A percentile compares a stretch with the other conserved stretches of the same genome.
These are phyloP conservation scores for Craseonycteris thonglongyai DNA, from an alignment of 2,113 vertebrate genomes.

Conservation along the genomic window DNA sequence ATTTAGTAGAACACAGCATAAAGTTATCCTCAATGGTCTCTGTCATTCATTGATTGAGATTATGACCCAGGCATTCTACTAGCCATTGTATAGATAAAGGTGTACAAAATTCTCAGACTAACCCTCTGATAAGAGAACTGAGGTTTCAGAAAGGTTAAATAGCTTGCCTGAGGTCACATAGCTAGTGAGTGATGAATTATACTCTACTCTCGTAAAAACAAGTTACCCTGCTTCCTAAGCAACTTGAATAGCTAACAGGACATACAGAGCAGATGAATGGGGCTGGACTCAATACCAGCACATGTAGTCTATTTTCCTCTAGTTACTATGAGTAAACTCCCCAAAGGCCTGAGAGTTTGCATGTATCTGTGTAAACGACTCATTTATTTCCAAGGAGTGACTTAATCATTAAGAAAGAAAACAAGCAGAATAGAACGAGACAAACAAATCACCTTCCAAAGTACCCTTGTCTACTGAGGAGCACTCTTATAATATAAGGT, in stretches of 20 bases:
- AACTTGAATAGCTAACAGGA: constrained; percentile 36
- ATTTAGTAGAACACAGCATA: neutral
- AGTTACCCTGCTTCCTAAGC: constrained; percentile 31
- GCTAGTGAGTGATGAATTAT: constrained; percentile 40
- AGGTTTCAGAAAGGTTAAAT: constrained; percentile 48
- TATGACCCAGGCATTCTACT: neutral
- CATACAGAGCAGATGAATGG: constrained; percentile 41
- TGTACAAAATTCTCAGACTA: constrained; percentile 1
- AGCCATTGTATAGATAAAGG: neutral
- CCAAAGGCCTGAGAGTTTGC: neutral
- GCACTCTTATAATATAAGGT: neutral
- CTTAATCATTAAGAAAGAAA: constrained; percentile 48
- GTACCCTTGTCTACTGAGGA: neutral
- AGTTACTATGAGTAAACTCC: constrained; percentile 36
- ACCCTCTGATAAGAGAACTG: constrained; percentile 12
- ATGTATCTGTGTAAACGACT: constrained; percentile 40
- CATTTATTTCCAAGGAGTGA: constrained; percentile 59
- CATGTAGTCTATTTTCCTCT: constrained; percentile 44
- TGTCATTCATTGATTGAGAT: neutral
- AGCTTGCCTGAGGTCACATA: constrained; percentile 53
- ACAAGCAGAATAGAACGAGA: constrained; percentile 8
- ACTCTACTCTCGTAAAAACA: constrained; percentile 10
- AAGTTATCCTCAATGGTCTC: constrained; percentile 12
- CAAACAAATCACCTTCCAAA: constrained; percentile 42
- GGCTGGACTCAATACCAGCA: neutral